A percentile compares a stretch with the other conserved stretches of the same genome.
Conservation (phyloP, 35 echinoderm and acorn worm genomes). For the Strongylocentrotus purpuratus region DNA sequence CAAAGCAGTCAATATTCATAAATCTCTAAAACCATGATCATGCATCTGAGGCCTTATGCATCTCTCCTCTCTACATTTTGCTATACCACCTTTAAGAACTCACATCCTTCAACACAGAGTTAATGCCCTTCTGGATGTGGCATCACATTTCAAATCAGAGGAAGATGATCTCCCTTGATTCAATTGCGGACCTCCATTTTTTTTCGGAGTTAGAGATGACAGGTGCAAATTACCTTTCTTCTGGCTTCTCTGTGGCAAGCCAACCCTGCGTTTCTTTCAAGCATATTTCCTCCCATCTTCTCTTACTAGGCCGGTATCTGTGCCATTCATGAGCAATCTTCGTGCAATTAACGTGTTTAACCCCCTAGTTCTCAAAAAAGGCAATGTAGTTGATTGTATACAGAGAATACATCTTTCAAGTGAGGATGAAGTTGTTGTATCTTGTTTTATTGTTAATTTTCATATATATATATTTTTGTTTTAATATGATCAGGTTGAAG, state of each 20-base stretch:
- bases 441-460: too few species aligned
- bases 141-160: neutral
- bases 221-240: constrained; percentile 2
- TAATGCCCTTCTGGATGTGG: neutral
- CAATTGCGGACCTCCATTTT: neutral
- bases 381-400: too few species aligned
- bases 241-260: neutral
- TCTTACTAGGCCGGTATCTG: neutral
- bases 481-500: too few species aligned
- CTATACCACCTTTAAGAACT: too few species aligned
- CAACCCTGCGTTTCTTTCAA: neutral
- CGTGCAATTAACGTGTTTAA: neutral
- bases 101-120: neutral
- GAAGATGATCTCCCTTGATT: neutral
- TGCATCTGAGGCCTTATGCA: too few species aligned
- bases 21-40: too few species aligned
- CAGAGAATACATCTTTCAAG: too few species aligned
- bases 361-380: neutral
- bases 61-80: too few species aligned
- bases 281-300: neutral
- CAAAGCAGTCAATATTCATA: too few species aligned
- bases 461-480: too few species aligned
- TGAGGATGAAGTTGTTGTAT: too few species aligned
- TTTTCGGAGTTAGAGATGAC: neutral
- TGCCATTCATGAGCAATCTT: neutral